Conservation (phyloP, 2,113 vertebrate species). For the Fulmarus glacialis region DNA sequence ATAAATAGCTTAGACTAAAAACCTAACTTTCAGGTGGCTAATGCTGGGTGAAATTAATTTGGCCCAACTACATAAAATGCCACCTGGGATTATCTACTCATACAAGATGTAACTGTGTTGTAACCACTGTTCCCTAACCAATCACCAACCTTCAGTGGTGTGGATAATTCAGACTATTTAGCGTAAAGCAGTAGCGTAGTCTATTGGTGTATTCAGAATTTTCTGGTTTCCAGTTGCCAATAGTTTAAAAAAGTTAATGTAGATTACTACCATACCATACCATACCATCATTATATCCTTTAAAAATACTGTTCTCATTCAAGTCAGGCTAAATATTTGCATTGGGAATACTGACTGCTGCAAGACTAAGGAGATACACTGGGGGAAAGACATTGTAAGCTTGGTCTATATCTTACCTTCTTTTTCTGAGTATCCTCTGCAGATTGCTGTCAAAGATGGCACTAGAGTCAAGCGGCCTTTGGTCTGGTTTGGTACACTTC, state of each 20-base stretch:
- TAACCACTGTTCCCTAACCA: neutral
- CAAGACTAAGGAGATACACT: neutral
- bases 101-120: neutral
- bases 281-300: neutral
- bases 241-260: neutral
- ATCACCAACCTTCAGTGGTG: neutral
- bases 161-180: neutral
- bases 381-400: neutral
- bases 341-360: neutral
- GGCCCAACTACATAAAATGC: neutral
- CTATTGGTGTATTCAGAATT: neutral
- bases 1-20: neutral
- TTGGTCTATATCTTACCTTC: neutral
- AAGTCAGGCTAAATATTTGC: neutral
- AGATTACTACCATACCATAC: neutral
- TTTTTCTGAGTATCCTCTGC: neutral
- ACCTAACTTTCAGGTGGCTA: neutral
- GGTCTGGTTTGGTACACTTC: neutral
- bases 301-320: neutral
- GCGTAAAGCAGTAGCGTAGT: fast-evolving
- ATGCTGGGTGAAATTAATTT: neutral
- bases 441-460: neutral
- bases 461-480: neutral
- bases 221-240: neutral
- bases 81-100: neutral